phyloP scores from a whole-genome alignment of 2,113 vertebrate genomes.

The Butorides virescens region DNA sequence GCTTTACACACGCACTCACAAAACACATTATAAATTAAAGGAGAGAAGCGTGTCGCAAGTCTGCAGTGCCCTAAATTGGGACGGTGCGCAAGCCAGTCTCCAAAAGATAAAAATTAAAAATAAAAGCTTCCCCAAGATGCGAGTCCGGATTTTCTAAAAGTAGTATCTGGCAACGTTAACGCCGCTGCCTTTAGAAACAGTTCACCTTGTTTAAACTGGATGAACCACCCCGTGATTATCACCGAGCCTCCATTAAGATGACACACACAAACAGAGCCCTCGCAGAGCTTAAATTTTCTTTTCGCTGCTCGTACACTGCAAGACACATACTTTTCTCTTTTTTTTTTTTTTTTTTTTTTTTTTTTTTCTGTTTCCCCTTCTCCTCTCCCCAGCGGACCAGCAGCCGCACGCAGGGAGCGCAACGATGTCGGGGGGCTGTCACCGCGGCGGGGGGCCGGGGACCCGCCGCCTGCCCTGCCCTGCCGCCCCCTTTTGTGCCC shows the following conservation, averaged over 20 bases:
- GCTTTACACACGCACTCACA: neutral
- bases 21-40: neutral
- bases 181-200: neutral
- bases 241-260: neutral
- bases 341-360: too few relatives aligned
- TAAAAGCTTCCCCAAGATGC: neutral
- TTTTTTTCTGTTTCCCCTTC: neutral
- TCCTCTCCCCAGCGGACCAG: neutral
- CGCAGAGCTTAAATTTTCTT: neutral
- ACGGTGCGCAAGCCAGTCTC: neutral
- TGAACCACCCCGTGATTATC: neutral
- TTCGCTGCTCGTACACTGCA: neutral
- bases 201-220: slow-evolving; percentile 26
- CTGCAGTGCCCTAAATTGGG: neutral
- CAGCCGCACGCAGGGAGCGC: neutral
- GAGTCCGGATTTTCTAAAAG: neutral
- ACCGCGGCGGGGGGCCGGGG: neutral
- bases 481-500: neutral
- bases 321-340: neutral
- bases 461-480: neutral
- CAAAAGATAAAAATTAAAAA: neutral
- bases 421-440: neutral
- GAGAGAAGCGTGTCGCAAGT: neutral
- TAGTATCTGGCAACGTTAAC: neutral
- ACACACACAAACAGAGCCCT: neutral